phyloP scores from a whole-genome alignment of 2,888 invertebrate species.

The Oligia latruncula region DNA sequence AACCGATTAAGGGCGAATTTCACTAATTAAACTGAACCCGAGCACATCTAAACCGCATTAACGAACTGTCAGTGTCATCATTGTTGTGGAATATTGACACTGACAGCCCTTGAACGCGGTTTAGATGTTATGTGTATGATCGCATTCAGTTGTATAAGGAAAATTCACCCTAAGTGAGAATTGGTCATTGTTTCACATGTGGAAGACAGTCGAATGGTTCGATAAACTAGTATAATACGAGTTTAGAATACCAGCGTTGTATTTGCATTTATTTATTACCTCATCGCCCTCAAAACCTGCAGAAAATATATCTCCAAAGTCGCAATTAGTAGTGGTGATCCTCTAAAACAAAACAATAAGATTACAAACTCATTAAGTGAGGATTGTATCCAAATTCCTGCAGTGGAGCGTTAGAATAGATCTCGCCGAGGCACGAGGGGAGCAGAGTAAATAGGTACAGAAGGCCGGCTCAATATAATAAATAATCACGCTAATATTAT shows the following conservation, averaged over 20 bases:
- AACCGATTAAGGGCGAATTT: no score
- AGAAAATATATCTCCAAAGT: constrained; percentile 37
- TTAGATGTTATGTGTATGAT: no score
- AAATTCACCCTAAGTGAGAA: not conserved
- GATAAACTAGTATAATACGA: not conserved
- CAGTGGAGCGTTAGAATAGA: constrained; percentile 48
- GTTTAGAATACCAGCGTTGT: not conserved
- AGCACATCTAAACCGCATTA: no score
- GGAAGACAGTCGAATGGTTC: not conserved
- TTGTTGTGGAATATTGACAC: no score
- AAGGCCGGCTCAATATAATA: not conserved
- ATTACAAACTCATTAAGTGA: constrained; percentile 63
- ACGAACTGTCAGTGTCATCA: no score
- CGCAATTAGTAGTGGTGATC: constrained; percentile 41
- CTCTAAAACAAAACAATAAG: constrained; percentile 56
- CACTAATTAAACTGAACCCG: no score
- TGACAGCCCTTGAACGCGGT: no score
- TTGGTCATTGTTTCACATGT: not conserved
- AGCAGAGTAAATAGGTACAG: not conserved
- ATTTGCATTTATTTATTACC: not conserved
- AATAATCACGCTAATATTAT: no score
- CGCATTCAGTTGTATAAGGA: no score
- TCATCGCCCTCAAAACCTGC: constrained; percentile 5
- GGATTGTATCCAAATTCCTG: constrained; percentile 62
- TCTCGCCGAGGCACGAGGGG: constrained; percentile 9